Percentiles rank a stretch among this genome's conserved stretches.
Evolutionary conservation across 2,113 vertebrate species (phyloP).

Genomic region (Mirounga angustirostris): DNA sequence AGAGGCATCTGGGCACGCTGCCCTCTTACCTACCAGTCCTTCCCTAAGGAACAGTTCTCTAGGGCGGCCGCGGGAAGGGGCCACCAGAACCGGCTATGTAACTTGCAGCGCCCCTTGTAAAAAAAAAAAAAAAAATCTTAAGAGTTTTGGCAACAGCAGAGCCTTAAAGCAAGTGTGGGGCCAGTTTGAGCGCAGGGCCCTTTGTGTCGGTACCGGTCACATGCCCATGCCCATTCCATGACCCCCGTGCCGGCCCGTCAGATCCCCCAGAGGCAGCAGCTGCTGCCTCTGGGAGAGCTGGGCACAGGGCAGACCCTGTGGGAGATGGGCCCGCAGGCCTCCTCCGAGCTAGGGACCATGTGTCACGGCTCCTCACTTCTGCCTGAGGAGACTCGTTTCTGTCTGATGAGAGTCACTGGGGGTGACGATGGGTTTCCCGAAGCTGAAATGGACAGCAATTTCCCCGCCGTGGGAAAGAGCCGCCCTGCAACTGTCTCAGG

Average conservation of each 20-base stretch:
- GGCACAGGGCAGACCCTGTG: background rate
- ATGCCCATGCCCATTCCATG: fast-evolving
- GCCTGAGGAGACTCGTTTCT: background rate
- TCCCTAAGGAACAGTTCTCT: background rate
- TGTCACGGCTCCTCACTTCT: background rate
- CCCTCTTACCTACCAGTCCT: background rate
- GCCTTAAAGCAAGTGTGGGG: background rate
- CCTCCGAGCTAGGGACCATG: background rate
- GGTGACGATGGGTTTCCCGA: background rate
- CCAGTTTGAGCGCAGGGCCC: no score
- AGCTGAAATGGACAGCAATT: background rate
- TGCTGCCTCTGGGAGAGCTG: background rate
- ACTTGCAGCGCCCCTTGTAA: background rate
- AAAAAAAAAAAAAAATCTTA: background rate
- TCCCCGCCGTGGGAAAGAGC: background rate
- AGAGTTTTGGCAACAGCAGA: background rate
- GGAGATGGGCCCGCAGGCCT: background rate
- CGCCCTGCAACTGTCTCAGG: background rate
- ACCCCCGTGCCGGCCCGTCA: background rate
- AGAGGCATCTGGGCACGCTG: background rate
- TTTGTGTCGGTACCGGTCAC: fast-evolving
- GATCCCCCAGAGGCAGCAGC: background rate
- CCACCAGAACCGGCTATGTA: background rate
- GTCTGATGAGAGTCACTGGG: background rate
- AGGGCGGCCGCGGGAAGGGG: background rate